Evolutionary conservation across 2,888 invertebrate species (phyloP), one percentile per base, ranked within the genome.

Genomic region (Clanis bilineata): DNA sequence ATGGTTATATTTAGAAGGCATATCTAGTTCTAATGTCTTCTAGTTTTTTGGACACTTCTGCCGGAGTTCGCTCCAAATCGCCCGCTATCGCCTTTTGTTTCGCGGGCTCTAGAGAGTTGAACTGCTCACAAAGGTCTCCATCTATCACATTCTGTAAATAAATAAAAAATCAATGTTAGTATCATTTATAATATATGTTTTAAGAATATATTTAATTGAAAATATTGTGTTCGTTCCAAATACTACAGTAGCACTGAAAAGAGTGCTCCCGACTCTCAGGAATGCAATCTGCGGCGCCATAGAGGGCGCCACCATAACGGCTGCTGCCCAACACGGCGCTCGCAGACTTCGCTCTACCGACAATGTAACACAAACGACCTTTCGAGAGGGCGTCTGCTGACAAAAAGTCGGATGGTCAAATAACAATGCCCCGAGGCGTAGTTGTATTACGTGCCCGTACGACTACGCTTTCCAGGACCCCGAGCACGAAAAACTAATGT

Each of bases 21-120:
- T 98, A 99, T 93, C 99, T 95, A 43, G 99, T 99, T 85, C 99
- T 94, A 74, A 99, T 98, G 85, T 99, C 99, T 93, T 99, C 99
- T 58, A 99, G 93, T 85, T 99, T 99, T 89, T 99, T 99, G 6
- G 98, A 98, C 7, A 99, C 98, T 90, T 99, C 99, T 59, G 97
- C 98, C 0, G 99, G 96, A 0, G 97, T 98, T 76, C 98, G 94
- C 82, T 99, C 99, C 76, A 99, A 93, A 85, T 99, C 99, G 47
- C 96, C 95, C 0, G 99, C 96, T 63, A 99, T 98, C 66, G 96
- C 96, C 77, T 98, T 98, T 85, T 99, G 99, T 85, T 99, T 99
- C 0, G 94, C 91, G 0, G 96, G 95, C 73, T 99, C 99, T 77
- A 99, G 94, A 0, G 98, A 98, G 83, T 98, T 98, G 90, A 97